Percentiles rank a stretch among this genome's conserved stretches.
Conservation (phyloP, 2,113 vertebrate species). For the Pontoporia blainvillei region DNA sequence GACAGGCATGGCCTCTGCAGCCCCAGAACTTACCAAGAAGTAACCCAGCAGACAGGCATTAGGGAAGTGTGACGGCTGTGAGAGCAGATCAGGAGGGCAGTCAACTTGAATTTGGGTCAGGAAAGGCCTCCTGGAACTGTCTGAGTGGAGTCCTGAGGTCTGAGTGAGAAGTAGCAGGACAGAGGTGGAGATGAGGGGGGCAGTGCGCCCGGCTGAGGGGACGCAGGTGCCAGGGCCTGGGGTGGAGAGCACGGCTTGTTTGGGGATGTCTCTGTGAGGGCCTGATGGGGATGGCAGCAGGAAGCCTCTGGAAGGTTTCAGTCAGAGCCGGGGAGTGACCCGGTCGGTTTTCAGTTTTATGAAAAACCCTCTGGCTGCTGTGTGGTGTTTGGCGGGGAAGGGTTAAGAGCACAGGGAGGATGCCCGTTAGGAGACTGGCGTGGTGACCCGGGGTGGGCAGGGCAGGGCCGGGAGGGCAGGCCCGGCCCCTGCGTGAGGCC, state of each 20-base stretch:
- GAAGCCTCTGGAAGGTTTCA: neutral
- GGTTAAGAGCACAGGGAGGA: neutral
- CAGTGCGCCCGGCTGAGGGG: neutral
- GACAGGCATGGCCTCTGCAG: neutral
- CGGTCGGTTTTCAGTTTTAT: neutral
- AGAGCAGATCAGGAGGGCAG: neutral
- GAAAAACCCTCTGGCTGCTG: neutral
- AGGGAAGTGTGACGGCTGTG: neutral
- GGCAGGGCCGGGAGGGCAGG: neutral
- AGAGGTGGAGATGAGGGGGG: neutral
- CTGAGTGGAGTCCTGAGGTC: neutral
- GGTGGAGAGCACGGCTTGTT: accelerated
- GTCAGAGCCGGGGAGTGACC: neutral
- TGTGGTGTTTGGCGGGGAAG: neutral
- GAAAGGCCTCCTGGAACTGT: neutral
- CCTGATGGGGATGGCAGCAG: neutral
- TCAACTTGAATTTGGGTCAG: neutral
- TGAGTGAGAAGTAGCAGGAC: neutral
- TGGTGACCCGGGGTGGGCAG: neutral
- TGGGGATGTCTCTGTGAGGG: neutral
- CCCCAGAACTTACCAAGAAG: neutral
- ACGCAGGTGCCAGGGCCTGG: neutral
- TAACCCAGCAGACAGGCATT: neutral
- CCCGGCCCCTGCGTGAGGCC: neutral
- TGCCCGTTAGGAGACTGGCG: accelerated